Evolutionary conservation across 1,140 invertebrate genomes (phyloP), one percentile per base, ranked within the genome.

Genomic region (Daktulosphaira vitifoliae): DNA sequence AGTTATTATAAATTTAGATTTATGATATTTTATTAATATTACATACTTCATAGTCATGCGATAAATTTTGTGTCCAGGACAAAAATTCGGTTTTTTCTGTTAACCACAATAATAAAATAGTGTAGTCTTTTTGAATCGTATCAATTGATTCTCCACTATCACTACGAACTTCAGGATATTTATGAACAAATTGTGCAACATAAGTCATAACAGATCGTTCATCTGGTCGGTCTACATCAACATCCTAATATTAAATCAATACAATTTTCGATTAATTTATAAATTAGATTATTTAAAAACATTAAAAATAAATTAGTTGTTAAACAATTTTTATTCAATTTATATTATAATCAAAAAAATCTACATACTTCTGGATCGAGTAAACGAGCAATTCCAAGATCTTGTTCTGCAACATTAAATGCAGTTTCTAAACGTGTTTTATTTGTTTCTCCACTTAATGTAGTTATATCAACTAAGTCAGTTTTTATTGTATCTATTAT

Each of bases 161-260:
- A 26, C 66, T 68, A 9, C 70, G 49, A 23, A 87, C 86, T 76
- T 91, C 89, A 18, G 89, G 88, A 76, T 94, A 96, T 77, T 93
- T 93, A 74, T 97, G 91, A 68, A 98, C 79, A 77, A 98, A 99
- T 78, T 98, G 94, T 38, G 96, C 94, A 44, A 99, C 93, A 76
- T 99, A 99, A 26, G 96, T 99, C 93, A 99, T 98, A 68, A 99
- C 92, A 33, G 93, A 98, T 76, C 94, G 92, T 74, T 99, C 96
- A 76, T 99, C 96, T 8, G 96, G 96, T 73, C 90, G 89, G 15
- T 90, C 86, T 13, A 97, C 93, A 78, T 98, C 93, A 25, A 99
- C 92, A 78, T 99, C 96, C 80, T 72, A 46, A n/a, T 39, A 66
- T 33, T 48, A 51, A 33, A 52, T 49, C n/a, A n/a, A 11, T 9